Conservation (phyloP, 2,797 vertebrate species). For the Salmo trutta region DNA sequence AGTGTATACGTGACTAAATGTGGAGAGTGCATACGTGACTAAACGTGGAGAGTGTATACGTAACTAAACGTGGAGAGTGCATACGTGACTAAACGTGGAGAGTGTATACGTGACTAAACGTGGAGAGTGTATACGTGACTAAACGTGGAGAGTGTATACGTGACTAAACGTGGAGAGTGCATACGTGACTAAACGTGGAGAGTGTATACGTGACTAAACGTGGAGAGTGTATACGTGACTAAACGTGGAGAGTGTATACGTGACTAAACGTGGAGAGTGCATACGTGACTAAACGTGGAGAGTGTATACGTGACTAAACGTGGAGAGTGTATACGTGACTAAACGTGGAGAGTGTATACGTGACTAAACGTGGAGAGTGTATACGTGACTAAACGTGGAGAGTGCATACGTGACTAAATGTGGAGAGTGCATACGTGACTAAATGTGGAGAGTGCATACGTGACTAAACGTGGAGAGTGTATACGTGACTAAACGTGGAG, state of each 20-base stretch:
- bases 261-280: neutral
- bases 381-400: slow-evolving; percentile 16
- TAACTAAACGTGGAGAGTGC: neutral
- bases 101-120: neutral
- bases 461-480: too few species aligned
- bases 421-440: neutral
- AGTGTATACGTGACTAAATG: neutral
- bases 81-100: slow-evolving; percentile 16
- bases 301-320: neutral
- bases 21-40: neutral
- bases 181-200: slow-evolving; percentile 16
- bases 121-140: slow-evolving; percentile 1
- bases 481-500: slow-evolving; percentile 16
- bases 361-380: too few species aligned
- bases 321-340: slow-evolving; percentile 1
- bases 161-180: neutral
- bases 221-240: slow-evolving; percentile 1
- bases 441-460: slow-evolving; percentile 10
- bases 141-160: slow-evolving; percentile 11
- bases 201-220: neutral
- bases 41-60: slow-evolving; percentile 11
- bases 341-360: slow-evolving; percentile 11
- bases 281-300: slow-evolving; percentile 16
- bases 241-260: slow-evolving; percentile 11
- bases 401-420: neutral